Base-by-base conservation (phyloP, 1,140 invertebrate genomes). In the Halictus rubicundus region DNA sequence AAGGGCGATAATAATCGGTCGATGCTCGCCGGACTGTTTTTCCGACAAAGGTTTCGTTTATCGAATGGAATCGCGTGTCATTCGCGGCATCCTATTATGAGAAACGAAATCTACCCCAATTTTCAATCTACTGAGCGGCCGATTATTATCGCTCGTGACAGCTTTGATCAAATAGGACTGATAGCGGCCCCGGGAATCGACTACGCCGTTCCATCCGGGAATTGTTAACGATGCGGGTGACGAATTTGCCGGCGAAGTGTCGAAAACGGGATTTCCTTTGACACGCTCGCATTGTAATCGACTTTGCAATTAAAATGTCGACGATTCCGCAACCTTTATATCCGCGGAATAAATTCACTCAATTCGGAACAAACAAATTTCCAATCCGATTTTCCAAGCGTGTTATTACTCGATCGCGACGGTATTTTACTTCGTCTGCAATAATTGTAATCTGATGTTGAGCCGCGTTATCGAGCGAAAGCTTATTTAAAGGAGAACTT, bases 31-130 rank as follows among this genome's bases (percentile, higher is more conserved):
- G 37, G 27, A 64, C 12, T 72, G 61, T 72, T 63, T 42, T 72
- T 72, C 60, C 76, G 60, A 63, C 76, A 71, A 68, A 78, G 27
- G 60, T 37, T 27, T 57, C 68, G 37, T 64, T 65, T 78, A 72
- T 78, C 59, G 60, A 10, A 54, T 42, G 42, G 68, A 52, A 63
- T 61, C 57, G 57, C 66, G 75, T 77, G 75, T 21, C 59, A 25
- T 72, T 63, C 46, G 32, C 23, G 12, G 46, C 23, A 64, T 78
- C 76, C 68, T 39, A 72, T 78, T 72, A 72, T 32, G 68, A 46
- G 32, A 37, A 72, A 19, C 76, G 76, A 78, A 57, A 78, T 72
- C 60, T 64, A 78, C 76, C 76, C 68, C 59, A 78, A 78, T 78
- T 78, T 78, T 78, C 76, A 72, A 78, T 78, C 60, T 37, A 64